A percentile compares a stretch with the other conserved stretches of the same genome.
phyloP scores from a whole-genome alignment of 2,113 vertebrate genomes.

The Crotalus tigris region DNA sequence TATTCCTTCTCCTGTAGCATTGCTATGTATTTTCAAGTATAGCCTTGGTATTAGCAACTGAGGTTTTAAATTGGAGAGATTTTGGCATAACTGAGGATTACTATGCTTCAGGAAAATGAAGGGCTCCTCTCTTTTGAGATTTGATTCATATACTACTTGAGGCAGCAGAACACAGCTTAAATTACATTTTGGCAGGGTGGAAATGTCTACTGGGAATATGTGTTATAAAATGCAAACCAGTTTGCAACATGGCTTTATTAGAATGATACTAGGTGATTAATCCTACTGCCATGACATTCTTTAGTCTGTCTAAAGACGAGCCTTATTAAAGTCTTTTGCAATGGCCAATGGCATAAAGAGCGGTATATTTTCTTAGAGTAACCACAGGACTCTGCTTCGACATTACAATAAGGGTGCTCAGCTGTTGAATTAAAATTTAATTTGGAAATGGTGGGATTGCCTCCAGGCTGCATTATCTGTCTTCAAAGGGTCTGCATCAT shows the following conservation, averaged over 20 bases:
- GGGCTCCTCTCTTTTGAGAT: not conserved
- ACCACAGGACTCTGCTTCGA: slow-evolving; percentile 3
- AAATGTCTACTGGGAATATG: not conserved
- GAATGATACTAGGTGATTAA: not conserved
- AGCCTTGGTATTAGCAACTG: not conserved
- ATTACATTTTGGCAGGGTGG: not conserved
- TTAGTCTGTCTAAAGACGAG: slow-evolving; percentile 5
- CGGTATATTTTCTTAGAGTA: slow-evolving; percentile 5
- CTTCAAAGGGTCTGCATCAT: slow-evolving; percentile 25
- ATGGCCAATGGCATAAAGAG: not conserved
- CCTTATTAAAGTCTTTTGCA: slow-evolving; percentile 7
- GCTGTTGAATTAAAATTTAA: slow-evolving; percentile 36
- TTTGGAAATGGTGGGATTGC: slow-evolving; percentile 16
- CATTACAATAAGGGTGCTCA: slow-evolving; percentile 21
- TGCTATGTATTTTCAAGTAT: not conserved
- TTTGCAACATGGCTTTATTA: not conserved
- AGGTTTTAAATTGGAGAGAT: not conserved
- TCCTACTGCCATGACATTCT: not conserved
- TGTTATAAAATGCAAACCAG: not conserved
- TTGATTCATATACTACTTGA: not conserved
- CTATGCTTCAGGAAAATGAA: not conserved
- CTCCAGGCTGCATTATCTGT: slow-evolving; percentile 8
- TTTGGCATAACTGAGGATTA: not conserved
- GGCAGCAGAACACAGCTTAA: not conserved
- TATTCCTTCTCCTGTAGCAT: not conserved